phyloP scores from a whole-genome alignment of 2,888 invertebrate genomes.

The Autographa gamma region DNA sequence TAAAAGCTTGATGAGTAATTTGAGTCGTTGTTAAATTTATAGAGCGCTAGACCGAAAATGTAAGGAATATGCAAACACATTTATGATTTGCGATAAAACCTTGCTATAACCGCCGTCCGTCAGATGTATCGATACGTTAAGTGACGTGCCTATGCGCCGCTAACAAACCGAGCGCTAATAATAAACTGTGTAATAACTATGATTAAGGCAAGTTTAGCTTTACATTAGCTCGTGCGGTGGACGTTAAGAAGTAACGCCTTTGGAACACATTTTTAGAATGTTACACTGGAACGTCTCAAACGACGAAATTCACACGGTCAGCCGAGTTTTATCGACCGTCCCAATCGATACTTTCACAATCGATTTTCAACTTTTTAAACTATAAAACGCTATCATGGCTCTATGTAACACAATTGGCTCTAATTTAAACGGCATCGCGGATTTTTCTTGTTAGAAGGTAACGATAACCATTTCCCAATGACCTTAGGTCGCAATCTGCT shows the following conservation, averaged over 20 bases:
- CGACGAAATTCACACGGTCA: slow-evolving; percentile 64
- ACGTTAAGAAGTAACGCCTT: slow-evolving; percentile 64
- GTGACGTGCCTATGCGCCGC: slow-evolving; percentile 59
- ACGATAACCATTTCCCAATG: slow-evolving; percentile 55
- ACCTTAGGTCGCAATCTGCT: slow-evolving; percentile 58
- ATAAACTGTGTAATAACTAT: slow-evolving; percentile 77
- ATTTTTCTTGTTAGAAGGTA: slow-evolving; percentile 57
- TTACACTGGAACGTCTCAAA: slow-evolving; percentile 63
- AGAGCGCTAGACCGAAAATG: slow-evolving; percentile 53
- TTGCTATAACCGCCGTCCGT: slow-evolving; percentile 27
- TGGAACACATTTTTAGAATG: slow-evolving; percentile 62
- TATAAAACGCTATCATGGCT: slow-evolving; percentile 42
- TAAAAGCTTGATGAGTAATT: slow-evolving; percentile 61
- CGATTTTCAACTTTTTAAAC: slow-evolving; percentile 57
- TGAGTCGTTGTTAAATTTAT: slow-evolving; percentile 58
- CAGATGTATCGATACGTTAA: slow-evolving; percentile 55
- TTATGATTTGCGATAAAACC: slow-evolving; percentile 51
- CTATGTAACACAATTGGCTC: slow-evolving; percentile 50
- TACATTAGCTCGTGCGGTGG: slow-evolving; percentile 76
- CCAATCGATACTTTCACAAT: slow-evolving; percentile 69
- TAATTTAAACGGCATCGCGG: slow-evolving; percentile 60
- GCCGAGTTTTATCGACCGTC: slow-evolving; percentile 62
- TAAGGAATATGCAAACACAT: slow-evolving; percentile 51
- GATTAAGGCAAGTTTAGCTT: slow-evolving; percentile 77
- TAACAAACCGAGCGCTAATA: slow-evolving; percentile 69